A percentile compares a stretch with the other conserved stretches of the same genome.
These are phyloP conservation scores for Cephus pulcher DNA, from an alignment of 2,888 invertebrate species.

Conservation along the genomic window DNA sequence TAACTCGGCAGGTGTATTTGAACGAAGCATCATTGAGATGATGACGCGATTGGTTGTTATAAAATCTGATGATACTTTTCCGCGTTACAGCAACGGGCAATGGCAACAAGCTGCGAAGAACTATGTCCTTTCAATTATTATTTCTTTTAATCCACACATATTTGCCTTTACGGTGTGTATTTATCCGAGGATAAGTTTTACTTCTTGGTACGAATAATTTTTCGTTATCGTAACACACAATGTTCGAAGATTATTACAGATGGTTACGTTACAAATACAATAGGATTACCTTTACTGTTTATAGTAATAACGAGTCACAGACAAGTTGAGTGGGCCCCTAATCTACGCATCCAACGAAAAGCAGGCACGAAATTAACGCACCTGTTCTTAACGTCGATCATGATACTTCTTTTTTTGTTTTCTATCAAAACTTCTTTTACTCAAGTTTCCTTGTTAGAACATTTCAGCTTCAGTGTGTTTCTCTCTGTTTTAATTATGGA, in stretches of 20 bases:
- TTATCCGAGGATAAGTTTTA: neutral
- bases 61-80: conserved; percentile 10
- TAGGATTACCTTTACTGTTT: conserved; percentile 35
- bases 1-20: neutral
- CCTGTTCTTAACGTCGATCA: conserved; percentile 32
- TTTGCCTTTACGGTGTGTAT: neutral
- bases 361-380: conserved; percentile 34
- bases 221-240: conserved; percentile 34
- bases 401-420: conserved; percentile 34
- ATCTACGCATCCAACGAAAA: conserved; percentile 54
- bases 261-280: conserved; percentile 38
- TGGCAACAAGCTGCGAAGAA: neutral
- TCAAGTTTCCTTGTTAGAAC: neutral
- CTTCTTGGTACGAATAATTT: conserved; percentile 5
- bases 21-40: neutral
- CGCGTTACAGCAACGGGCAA: neutral
- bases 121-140: neutral
- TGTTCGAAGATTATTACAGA: conserved; percentile 37
- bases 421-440: conserved; percentile 18
- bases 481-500: conserved; percentile 6
- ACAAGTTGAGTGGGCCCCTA: conserved; percentile 58
- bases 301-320: conserved; percentile 40
- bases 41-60: neutral
- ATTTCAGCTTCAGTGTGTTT: conserved; percentile 9
- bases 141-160: neutral